These are phyloP conservation scores for Patella vulgata DNA, from an alignment of 1,140 invertebrate species.

Conservation along the genomic window DNA sequence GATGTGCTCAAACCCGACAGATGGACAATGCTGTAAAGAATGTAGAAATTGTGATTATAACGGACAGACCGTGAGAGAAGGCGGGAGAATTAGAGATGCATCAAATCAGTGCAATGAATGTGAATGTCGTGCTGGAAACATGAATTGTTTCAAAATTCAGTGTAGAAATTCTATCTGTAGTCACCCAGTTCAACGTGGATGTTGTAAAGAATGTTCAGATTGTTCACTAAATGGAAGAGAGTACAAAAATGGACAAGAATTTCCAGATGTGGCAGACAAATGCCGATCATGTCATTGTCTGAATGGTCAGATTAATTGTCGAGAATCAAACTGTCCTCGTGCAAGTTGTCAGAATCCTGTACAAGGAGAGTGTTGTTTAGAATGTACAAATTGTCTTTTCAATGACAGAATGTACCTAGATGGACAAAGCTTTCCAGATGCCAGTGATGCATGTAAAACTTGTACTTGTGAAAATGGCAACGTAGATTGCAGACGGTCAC, in stretches of 20 bases:
- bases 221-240: slow-evolving; percentile 33
- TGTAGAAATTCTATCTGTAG: slow-evolving; percentile 17
- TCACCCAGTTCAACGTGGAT: slow-evolving; percentile 17
- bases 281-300: slow-evolving; percentile 45
- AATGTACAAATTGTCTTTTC: slow-evolving; percentile 48
- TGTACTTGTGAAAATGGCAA: slow-evolving; percentile 45
- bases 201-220: slow-evolving; percentile 18
- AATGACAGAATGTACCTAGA: slow-evolving; percentile 28
- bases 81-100: slow-evolving; percentile 20
- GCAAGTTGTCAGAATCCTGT: slow-evolving; percentile 47
- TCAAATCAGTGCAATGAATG: slow-evolving; percentile 26
- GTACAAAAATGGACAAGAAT: slow-evolving; percentile 23
- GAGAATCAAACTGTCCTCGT: slow-evolving; percentile 32
- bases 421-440: slow-evolving; percentile 40
- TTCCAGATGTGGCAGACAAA: slow-evolving; percentile 28
- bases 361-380: slow-evolving; percentile 44
- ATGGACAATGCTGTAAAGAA: slow-evolving; percentile 47
- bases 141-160: slow-evolving; percentile 3
- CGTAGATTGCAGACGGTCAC: slow-evolving; percentile 32
- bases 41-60: slow-evolving; percentile 43
- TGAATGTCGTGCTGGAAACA: slow-evolving; percentile 19
- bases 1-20: slow-evolving; percentile 28
- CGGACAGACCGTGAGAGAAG: slow-evolving; percentile 24
- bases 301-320: slow-evolving; percentile 47
- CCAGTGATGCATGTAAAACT: slow-evolving; percentile 38